These are phyloP conservation scores for Rhynchotus rufescens DNA, from an alignment of 2,797 vertebrate species.

Conservation along the genomic window DNA sequence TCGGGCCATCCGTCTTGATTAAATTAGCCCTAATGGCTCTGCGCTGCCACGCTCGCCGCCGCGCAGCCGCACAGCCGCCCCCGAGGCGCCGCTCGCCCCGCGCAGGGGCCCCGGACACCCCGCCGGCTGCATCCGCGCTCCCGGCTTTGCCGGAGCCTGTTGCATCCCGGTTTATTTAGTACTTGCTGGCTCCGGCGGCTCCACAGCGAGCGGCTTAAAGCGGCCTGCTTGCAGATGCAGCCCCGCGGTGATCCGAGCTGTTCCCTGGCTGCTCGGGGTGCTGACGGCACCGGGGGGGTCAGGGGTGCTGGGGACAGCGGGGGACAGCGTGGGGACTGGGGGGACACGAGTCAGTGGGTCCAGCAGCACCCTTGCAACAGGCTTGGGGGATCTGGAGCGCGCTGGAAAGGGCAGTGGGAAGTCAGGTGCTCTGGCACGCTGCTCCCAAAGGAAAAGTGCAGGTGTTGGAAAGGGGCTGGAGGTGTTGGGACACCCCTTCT, in stretches of 20 bases:
- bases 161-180: background rate
- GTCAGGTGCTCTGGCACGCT: rapidly evolving
- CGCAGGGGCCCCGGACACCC: background rate
- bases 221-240: background rate
- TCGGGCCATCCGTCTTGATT: conserved; percentile 62
- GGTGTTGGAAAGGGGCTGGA: background rate
- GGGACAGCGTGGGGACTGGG: background rate
- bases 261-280: background rate
- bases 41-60: background rate
- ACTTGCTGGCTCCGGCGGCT: rapidly evolving
- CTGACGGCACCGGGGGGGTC: too few species aligned
- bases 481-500: too few species aligned
- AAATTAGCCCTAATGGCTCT: conserved; percentile 66
- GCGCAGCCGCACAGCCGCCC: conserved; percentile 4
- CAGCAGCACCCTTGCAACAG: rapidly evolving
- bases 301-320: background rate
- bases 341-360: background rate
- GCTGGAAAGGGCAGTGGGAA: background rate
- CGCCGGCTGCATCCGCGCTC: rapidly evolving
- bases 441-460: background rate
- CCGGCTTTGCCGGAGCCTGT: background rate
- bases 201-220: rapidly evolving
- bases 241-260: background rate
- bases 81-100: rapidly evolving
- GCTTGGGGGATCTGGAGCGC: background rate